Conservation (phyloP, 2,797 vertebrate genomes). For the Hyperoplus immaculatus region DNA sequence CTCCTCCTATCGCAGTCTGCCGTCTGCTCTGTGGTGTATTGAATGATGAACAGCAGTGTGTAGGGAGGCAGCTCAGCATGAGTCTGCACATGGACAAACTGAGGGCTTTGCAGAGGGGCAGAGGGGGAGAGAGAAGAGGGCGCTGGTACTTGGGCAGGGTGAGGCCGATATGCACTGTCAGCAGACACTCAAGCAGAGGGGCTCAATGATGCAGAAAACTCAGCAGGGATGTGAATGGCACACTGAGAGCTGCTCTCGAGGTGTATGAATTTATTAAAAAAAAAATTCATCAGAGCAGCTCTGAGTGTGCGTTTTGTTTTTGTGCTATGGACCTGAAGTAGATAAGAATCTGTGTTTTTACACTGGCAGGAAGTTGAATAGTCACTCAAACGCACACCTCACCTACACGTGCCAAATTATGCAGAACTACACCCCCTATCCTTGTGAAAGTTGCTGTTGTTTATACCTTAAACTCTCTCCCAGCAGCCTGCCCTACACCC, state of each 20-base stretch:
- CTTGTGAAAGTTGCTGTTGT: constrained; percentile 45
- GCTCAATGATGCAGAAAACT: constrained; percentile 67
- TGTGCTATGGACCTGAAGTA: constrained; percentile 6
- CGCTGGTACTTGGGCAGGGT: constrained; percentile 43
- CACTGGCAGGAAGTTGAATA: constrained; percentile 8
- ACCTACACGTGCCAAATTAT: constrained; percentile 29
- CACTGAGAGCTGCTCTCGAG: constrained; percentile 43
- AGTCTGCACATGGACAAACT: constrained; percentile 46
- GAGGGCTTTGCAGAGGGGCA: constrained; percentile 44
- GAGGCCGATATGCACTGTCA: constrained; percentile 70
- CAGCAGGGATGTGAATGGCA: constrained; percentile 32
- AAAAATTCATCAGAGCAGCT: constrained; percentile 17
- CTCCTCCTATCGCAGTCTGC: not conserved
- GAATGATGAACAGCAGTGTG: constrained; percentile 31
- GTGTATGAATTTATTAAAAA: constrained; percentile 29
- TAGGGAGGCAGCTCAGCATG: constrained; percentile 32
- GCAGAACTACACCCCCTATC: constrained; percentile 46
- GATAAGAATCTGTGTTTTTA: constrained; percentile 15
- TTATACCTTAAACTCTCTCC: constrained; percentile 50
- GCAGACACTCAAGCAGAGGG: constrained; percentile 58
- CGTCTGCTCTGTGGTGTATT: constrained; percentile 33
- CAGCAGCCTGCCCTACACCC: constrained; percentile 40
- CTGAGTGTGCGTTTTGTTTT: constrained; percentile 21
- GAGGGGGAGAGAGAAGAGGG: constrained; percentile 42
- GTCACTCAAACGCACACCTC: constrained; percentile 8